These are phyloP conservation scores for Leucoraja erinaceus DNA, from an alignment of 2,113 vertebrate species.

Conservation along the genomic window DNA sequence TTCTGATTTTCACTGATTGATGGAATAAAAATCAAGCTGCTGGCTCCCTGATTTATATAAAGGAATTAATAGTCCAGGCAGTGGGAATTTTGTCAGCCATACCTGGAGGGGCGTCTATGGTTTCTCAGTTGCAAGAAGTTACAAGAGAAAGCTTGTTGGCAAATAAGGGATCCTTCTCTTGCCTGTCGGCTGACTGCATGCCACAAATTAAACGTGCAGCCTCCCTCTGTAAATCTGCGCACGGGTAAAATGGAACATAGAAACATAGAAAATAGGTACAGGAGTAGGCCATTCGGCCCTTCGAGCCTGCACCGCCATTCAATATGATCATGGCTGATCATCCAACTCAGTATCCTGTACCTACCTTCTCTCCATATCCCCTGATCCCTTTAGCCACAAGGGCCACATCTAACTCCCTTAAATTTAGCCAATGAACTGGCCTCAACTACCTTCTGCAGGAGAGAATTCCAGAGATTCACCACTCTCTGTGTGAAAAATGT, in stretches of 20 bases:
- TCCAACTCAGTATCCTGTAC: no score
- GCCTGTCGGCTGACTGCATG: neutral
- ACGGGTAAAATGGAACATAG: neutral
- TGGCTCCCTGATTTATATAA: neutral
- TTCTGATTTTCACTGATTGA: neutral
- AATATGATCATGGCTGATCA: no score
- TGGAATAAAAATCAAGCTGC: neutral
- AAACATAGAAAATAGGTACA: no score
- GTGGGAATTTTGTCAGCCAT: neutral
- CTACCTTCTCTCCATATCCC: no score
- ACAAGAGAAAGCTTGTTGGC: neutral
- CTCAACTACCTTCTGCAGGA: no score
- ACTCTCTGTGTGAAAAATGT: no score
- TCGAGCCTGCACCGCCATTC: no score
- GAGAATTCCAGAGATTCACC: no score
- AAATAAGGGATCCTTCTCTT: neutral
- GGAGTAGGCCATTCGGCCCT: no score
- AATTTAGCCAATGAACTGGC: no score
- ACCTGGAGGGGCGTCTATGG: neutral
- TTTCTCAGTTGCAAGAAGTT: neutral
- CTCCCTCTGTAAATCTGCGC: neutral
- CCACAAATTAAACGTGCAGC: neutral
- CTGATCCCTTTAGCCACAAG: no score
- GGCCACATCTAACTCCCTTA: no score
- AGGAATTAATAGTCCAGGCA: neutral